A percentile compares a stretch with the other conserved stretches of the same genome.
phyloP scores from a whole-genome alignment of 2,797 vertebrate genomes.

The Pseudochirops cupreus region DNA sequence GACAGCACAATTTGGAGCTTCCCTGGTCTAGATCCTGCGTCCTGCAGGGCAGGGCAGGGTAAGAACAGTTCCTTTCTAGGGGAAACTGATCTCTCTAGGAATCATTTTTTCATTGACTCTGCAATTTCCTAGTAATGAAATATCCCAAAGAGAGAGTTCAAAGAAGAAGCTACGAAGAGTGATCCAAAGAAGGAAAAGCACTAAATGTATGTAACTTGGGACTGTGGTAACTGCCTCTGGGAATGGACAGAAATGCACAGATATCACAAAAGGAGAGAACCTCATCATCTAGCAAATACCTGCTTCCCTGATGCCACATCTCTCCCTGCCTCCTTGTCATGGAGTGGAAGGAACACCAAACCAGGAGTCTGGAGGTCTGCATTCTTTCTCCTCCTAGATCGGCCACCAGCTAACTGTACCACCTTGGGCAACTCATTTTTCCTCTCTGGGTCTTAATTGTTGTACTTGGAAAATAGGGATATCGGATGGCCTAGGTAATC shows the following conservation, averaged over 20 bases:
- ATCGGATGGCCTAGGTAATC: neutral
- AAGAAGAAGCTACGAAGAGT: neutral
- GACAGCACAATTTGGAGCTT: neutral
- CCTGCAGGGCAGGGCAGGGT: neutral
- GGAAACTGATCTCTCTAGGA: neutral
- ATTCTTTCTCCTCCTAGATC: neutral
- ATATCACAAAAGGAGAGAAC: neutral
- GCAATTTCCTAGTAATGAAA: neutral
- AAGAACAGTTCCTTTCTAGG: neutral
- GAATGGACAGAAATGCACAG: neutral
- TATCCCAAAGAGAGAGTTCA: neutral
- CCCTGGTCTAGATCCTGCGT: neutral
- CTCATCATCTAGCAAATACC: neutral
- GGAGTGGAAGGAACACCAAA: neutral
- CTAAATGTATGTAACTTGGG: neutral
- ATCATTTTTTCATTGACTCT: neutral
- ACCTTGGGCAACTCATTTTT: neutral
- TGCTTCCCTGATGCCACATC: neutral
- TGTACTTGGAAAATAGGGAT: neutral
- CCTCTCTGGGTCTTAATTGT: neutral
- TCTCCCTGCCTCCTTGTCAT: neutral
- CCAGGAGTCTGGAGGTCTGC: neutral
- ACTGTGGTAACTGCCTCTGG: neutral
- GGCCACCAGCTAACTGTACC: neutral
- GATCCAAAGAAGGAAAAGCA: neutral